Conservation (phyloP, 2,797 vertebrate genomes). For the Meriones psammophilus region DNA sequence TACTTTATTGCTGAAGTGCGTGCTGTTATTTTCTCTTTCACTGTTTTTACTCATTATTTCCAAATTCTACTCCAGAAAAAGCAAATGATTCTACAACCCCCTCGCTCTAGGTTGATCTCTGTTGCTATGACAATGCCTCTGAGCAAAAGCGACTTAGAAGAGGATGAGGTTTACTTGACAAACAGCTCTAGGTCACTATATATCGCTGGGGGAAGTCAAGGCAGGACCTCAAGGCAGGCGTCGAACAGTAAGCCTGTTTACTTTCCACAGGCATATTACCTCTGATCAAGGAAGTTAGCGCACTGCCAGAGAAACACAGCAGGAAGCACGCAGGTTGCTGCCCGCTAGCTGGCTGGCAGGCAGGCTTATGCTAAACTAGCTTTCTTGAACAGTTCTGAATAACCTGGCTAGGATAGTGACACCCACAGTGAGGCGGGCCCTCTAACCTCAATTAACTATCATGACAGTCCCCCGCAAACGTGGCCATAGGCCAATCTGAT, state of each 20-base stretch:
- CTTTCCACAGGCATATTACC: neutral
- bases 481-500: neutral
- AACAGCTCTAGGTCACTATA: neutral
- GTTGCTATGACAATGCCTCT: neutral
- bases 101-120: neutral
- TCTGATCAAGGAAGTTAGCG: neutral
- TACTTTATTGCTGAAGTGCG: neutral
- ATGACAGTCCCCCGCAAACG: neutral
- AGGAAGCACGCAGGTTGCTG: neutral
- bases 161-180: neutral
- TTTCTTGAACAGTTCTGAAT: neutral
- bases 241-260: neutral
- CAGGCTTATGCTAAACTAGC: neutral
- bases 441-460: neutral
- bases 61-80: neutral
- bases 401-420: neutral
- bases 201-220: neutral
- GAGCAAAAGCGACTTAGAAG: neutral
- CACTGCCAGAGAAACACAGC: neutral
- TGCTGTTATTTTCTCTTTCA: conserved; percentile 27
- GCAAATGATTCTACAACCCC: conserved; percentile 7
- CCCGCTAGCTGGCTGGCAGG: neutral
- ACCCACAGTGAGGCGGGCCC: neutral
- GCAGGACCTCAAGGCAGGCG: neutral
- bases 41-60: conserved; percentile 14